Evolutionary conservation across 2,113 vertebrate species (phyloP).

Genomic region (Arizona elegans): DNA sequence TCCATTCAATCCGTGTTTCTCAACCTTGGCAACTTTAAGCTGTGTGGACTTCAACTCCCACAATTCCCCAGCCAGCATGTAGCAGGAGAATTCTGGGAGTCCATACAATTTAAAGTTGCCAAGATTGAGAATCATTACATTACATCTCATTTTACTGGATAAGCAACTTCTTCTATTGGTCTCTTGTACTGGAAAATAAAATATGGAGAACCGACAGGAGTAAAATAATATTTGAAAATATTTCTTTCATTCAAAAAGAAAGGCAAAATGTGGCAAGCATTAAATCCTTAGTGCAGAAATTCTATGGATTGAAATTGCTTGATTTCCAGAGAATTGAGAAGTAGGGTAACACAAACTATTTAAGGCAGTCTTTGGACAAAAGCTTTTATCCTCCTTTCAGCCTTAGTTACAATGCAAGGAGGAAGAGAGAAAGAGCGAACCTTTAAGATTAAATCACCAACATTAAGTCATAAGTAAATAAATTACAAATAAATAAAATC

Average conservation of each 20-base stretch:
- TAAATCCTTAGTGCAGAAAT: neutral
- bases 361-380: neutral
- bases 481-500: constrained; percentile 49
- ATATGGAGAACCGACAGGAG: neutral
- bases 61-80: neutral
- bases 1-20: neutral
- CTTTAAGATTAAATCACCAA: neutral
- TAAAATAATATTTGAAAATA: neutral
- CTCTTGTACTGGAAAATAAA: neutral
- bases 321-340: neutral
- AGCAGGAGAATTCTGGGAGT: neutral
- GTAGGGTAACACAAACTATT: neutral
- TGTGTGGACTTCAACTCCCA: neutral
- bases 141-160: neutral
- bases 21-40: neutral
- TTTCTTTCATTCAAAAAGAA: neutral
- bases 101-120: neutral
- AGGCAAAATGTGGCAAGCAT: neutral
- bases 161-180: neutral
- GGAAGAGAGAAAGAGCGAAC: neutral
- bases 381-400: neutral
- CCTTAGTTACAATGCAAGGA: neutral
- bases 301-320: neutral
- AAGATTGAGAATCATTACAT: neutral
- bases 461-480: neutral